These are phyloP conservation scores for Thysanoteuthis rhombus DNA, from an alignment of 2,888 invertebrate genomes.

Conservation along the genomic window DNA sequence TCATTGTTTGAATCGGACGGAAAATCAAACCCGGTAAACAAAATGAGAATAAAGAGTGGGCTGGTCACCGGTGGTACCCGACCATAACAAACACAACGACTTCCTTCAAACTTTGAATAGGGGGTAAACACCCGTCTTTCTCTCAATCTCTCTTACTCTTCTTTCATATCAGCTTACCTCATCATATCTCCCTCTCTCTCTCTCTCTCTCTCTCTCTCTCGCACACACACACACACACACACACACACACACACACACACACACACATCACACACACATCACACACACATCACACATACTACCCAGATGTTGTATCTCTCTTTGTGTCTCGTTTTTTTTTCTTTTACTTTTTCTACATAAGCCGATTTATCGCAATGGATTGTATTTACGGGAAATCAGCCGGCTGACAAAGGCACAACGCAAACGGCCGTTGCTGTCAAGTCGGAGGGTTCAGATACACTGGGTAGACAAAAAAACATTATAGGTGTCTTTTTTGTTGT, in stretches of 20 bases:
- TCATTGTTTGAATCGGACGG: conserved; percentile 12
- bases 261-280: no score
- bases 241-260: no score
- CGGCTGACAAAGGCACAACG: neutral
- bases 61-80: neutral
- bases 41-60: neutral
- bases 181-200: no score
- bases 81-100: neutral
- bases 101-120: neutral
- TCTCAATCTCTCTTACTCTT: neutral
- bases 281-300: no score
- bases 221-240: no score
- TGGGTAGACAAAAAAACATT: neutral
- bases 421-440: neutral
- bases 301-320: neutral
- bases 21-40: neutral
- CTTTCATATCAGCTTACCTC: neutral
- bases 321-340: neutral
- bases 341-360: neutral
- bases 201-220: no score
- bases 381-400: neutral
- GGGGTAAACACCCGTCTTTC: neutral
- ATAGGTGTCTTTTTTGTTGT: neutral
- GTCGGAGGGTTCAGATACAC: neutral
- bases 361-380: neutral